Conservation (phyloP, 1,140 invertebrate species). For the Microplitis mediator region DNA sequence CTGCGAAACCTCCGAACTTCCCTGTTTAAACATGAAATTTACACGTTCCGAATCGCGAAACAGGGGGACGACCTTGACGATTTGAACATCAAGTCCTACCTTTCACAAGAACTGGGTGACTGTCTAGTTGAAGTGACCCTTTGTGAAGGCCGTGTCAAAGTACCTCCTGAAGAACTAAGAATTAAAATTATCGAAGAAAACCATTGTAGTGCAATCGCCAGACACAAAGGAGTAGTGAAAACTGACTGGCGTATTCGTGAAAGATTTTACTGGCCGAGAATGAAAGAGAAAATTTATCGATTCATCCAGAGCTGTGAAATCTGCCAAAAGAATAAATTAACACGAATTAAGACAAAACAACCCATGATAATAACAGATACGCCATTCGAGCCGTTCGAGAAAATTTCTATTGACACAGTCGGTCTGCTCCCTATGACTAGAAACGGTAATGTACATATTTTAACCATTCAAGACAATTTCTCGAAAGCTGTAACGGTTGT, state of each 20-base stretch:
- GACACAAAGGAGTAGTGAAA: constrained; percentile 24
- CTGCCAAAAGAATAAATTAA: too few species aligned
- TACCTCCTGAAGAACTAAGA: too few species aligned
- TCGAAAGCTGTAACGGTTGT: constrained; percentile 38
- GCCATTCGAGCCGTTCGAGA: constrained; percentile 26
- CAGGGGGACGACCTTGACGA: background rate
- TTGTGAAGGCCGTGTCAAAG: background rate
- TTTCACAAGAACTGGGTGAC: too few species aligned
- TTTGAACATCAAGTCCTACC: background rate
- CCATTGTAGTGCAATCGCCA: too few species aligned
- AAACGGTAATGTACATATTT: constrained; percentile 2
- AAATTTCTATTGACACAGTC: constrained; percentile 14
- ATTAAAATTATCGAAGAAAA: too few species aligned
- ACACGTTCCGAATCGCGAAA: background rate
- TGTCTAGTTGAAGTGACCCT: background rate
- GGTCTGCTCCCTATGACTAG: background rate
- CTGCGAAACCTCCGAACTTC: too few species aligned
- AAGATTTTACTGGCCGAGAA: too few species aligned
- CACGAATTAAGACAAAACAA: background rate
- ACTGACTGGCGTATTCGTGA: background rate
- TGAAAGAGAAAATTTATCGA: too few species aligned
- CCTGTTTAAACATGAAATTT: too few species aligned
- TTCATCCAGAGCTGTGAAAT: too few species aligned
- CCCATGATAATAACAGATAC: constrained; percentile 14
- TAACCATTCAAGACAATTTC: constrained; percentile 44